Evolutionary conservation across 2,113 vertebrate genomes (phyloP), one percentile per base, ranked within the genome.

Genomic region (Tetrao urogallus): DNA sequence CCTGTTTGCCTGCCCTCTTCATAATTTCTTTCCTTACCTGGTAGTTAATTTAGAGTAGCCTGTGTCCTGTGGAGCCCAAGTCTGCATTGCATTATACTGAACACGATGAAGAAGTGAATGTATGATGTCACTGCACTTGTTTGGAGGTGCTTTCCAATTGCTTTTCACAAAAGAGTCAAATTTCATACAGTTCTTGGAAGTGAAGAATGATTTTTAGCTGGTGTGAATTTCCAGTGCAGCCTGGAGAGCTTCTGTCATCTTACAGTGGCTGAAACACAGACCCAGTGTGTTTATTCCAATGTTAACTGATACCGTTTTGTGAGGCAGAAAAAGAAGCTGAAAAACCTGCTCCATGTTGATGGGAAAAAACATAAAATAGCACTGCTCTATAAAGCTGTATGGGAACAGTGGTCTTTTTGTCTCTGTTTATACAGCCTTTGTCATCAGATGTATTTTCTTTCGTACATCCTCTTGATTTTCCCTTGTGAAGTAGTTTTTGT

Each of bases 41-140:
- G 16, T 42, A 27, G 6, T 69, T 84, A 43, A 47, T 84, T 86
- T 86, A n/a, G 27, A 65, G 60, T 64, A 82, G n/a, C 4, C 17
- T 7, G 56, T 82, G 22, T 48, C 36, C 81, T 64, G 21, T 40
- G 30, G 73, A 84, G 24, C 38, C 72, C 14, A 57, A 73, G 24
- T 45, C 42, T 83, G 52, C 64, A 42, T 77, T 73, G 50, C 17
- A 6, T 24, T 79, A 21, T 45, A 13, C 13, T 36, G 13, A 57
- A 42, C 0, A 0, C 20, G 40, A 42, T 0, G 0, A 42, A 79
- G n/a, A 71, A 18, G 19, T 30, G 42, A 79, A 21, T 56, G 28
- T 36, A 43, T 70, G 82, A 66, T 79, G 13, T 45, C 45, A 22
- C 36, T 70, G 1, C 79, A 11, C 27, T 73, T 66, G n/a, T 85